These are phyloP conservation scores for Scaptomyza reducta DNA, from an alignment of 2,888 invertebrate genomes.

Conservation along the genomic window DNA sequence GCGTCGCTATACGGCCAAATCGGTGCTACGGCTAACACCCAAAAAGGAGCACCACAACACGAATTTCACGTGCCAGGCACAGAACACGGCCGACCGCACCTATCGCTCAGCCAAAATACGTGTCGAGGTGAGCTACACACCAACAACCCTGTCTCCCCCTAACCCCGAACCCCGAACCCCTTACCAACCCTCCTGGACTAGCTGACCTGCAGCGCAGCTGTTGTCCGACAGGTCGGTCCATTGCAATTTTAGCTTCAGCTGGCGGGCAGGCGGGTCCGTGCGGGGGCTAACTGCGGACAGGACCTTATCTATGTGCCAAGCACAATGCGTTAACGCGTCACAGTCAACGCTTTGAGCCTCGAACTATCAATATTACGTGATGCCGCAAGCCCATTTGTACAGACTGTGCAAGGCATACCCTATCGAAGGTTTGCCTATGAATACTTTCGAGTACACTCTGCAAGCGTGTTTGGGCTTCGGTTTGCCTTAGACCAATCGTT, in stretches of 20 bases:
- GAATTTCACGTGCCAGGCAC: conserved; percentile 95
- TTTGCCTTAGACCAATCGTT: not conserved
- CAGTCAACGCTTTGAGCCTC: conserved; percentile 58
- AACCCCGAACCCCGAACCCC: not conserved
- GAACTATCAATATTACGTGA: conserved; percentile 66
- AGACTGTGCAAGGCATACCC: not conserved
- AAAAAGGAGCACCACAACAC: conserved; percentile 95
- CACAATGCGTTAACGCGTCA: conserved; percentile 57
- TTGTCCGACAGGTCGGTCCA: conserved; percentile 26
- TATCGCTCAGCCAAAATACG: conserved; percentile 92
- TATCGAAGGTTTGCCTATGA: not conserved
- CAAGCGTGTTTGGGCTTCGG: not conserved
- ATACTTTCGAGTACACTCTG: not conserved
- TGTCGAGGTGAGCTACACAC: conserved; percentile 88
- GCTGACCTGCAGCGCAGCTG: conserved; percentile 1
- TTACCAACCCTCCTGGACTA: not conserved
- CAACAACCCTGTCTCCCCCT: not conserved
- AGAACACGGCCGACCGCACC: conserved; percentile 94
- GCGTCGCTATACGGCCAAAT: conserved; percentile 93
- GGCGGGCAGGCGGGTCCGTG: not conserved
- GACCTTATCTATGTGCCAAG: conserved; percentile 49
- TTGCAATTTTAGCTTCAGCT: conserved; percentile 23
- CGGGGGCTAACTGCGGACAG: not conserved
- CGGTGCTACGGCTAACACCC: conserved; percentile 92
- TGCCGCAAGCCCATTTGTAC: conserved; percentile 1